Percentiles rank a stretch among this genome's conserved stretches.
Evolutionary conservation across 1,140 invertebrate species (phyloP).

Genomic region (Proctacanthus coquilletti): DNA sequence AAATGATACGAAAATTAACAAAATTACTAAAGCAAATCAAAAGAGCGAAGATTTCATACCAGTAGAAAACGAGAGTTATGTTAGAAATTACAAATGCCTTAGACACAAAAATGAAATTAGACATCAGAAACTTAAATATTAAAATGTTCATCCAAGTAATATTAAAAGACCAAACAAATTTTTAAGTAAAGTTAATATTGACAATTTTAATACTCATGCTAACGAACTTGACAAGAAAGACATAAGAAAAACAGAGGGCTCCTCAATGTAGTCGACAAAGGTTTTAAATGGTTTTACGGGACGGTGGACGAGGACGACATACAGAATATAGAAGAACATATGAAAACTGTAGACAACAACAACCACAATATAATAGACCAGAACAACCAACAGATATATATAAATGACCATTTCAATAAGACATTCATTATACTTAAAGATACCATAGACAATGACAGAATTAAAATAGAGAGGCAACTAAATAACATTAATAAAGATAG

Average conservation of each 20-base stretch:
- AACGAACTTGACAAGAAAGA: neutral
- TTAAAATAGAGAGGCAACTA: no score
- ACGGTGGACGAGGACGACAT: neutral
- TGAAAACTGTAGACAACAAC: neutral
- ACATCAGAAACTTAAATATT: slow-evolving; percentile 7
- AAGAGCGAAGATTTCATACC: neutral
- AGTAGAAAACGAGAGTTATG: slow-evolving; percentile 1
- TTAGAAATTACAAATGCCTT: slow-evolving; percentile 7
- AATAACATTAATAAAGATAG: neutral
- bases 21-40: slow-evolving; percentile 4
- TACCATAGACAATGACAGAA: no score
- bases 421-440: no score
- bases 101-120: slow-evolving; percentile 8
- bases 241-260: neutral
- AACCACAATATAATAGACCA: neutral
- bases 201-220: slow-evolving; percentile 6
- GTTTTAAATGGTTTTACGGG: neutral
- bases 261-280: neutral
- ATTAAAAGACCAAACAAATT: slow-evolving; percentile 8
- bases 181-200: slow-evolving; percentile 5
- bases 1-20: slow-evolving; percentile 8
- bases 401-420: no score
- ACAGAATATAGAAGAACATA: neutral
- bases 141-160: slow-evolving; percentile 7
- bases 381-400: neutral